phyloP scores from a whole-genome alignment of 1,140 invertebrate species.

The Lamellibrachia luymesi region DNA sequence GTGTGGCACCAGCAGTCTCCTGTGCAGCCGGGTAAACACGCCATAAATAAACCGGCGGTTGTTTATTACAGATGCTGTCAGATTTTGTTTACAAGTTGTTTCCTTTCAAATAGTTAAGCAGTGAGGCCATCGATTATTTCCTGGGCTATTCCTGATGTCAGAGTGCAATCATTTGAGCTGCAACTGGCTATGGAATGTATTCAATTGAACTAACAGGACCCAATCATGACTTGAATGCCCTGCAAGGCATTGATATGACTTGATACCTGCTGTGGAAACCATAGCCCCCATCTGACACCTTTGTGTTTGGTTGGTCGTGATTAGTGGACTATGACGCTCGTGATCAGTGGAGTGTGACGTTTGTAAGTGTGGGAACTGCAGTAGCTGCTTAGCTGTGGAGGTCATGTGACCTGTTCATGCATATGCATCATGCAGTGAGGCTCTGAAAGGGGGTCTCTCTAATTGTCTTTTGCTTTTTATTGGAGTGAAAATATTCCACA shows the following conservation, averaged over 20 bases:
- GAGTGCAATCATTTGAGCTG: not conserved
- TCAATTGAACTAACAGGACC: not conserved
- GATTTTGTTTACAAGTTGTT: not conserved
- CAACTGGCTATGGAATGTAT: not conserved
- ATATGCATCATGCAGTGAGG: not conserved
- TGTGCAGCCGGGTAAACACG: not conserved
- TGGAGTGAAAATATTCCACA: not conserved
- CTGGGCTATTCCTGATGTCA: not conserved
- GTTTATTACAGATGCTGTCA: not conserved
- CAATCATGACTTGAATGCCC: not conserved
- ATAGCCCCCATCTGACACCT: not conserved
- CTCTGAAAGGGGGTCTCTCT: not conserved
- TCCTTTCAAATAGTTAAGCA: not conserved
- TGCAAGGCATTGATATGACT: not conserved
- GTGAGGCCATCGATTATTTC: not conserved
- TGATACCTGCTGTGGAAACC: not conserved
- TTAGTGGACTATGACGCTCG: not conserved
- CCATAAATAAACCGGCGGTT: not conserved
- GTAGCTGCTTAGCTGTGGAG: not conserved
- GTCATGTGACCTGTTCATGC: not conserved
- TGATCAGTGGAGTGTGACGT: not conserved
- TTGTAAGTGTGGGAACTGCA: not conserved
- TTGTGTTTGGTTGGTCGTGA: not conserved
- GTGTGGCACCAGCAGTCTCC: not conserved
- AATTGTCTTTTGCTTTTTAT: not conserved